These are phyloP conservation scores for Embidobia sp. DNA, from an alignment of 2,888 invertebrate genomes.

Conservation along the genomic window DNA sequence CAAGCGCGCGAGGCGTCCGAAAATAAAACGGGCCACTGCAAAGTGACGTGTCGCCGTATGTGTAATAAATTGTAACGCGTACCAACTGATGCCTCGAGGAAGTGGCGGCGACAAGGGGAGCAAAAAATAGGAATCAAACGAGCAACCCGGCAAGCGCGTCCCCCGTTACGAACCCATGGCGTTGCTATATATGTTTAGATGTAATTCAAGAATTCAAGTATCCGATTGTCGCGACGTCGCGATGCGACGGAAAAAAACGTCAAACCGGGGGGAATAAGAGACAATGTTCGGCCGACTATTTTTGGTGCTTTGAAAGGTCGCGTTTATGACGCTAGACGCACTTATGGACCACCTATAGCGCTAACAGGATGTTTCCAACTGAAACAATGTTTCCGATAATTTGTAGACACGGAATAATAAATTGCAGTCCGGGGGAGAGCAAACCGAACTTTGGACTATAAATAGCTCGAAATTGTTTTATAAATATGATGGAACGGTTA, in stretches of 20 bases:
- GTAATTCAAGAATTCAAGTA: conserved; percentile 74
- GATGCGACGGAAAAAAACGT: conserved; percentile 21
- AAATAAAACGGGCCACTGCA: conserved; percentile 66
- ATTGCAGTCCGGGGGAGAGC: too few relatives aligned
- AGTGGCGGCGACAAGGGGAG: conserved; percentile 55
- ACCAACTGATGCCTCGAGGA: conserved; percentile 60
- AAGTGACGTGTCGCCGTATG: conserved; percentile 61
- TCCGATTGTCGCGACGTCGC: conserved; percentile 69
- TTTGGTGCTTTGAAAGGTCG: conserved; percentile 10
- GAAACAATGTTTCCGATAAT: too few relatives aligned
- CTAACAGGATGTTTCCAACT: too few relatives aligned
- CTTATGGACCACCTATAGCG: conserved; percentile 1
- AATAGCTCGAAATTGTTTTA: too few relatives aligned
- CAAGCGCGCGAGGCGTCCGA: conserved; percentile 40
- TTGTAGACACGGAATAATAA: too few relatives aligned
- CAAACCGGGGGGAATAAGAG: not conserved
- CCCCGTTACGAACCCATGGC: conserved; percentile 42
- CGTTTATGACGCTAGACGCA: too few relatives aligned
- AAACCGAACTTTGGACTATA: too few relatives aligned
- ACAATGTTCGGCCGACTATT: conserved; percentile 16
- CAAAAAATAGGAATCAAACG: conserved; percentile 63
- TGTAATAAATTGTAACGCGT: conserved; percentile 64
- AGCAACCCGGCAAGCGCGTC: conserved; percentile 39
- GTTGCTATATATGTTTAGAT: conserved; percentile 71
- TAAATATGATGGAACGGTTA: too few relatives aligned